Evolutionary conservation across 2,888 invertebrate species (phyloP).

Genomic region (Cinara cedri): DNA sequence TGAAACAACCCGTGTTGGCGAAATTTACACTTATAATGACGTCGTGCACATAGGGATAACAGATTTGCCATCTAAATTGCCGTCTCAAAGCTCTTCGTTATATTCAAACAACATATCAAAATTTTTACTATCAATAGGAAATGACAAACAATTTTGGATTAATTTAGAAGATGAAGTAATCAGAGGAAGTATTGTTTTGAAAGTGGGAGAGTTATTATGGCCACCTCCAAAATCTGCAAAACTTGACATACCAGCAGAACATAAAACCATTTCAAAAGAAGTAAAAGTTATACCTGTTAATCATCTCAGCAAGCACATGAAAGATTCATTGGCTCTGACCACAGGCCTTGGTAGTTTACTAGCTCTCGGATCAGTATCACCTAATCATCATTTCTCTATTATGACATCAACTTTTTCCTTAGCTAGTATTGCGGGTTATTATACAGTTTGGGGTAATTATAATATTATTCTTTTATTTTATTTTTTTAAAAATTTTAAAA

Average conservation of each 20-base stretch:
- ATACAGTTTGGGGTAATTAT: conserved; percentile 81
- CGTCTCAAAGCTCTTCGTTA: conserved; percentile 83
- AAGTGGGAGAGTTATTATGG: conserved; percentile 78
- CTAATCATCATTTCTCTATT: conserved; percentile 82
- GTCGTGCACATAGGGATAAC: conserved; percentile 85
- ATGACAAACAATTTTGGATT: conserved; percentile 72
- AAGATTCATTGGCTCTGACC: conserved; percentile 70
- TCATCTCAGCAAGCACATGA: conserved; percentile 74
- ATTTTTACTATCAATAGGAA: conserved; percentile 80
- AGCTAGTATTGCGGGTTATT: conserved; percentile 82
- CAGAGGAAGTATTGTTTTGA: conserved; percentile 79
- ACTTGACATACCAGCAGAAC: conserved; percentile 65
- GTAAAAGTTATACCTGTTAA: conserved; percentile 65
- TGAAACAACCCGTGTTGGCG: conserved; percentile 80
- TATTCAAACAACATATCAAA: conserved; percentile 93
- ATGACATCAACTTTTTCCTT: conserved; percentile 87
- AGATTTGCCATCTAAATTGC: conserved; percentile 82
- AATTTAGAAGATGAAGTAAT: conserved; percentile 86
- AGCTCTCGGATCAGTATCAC: conserved; percentile 76
- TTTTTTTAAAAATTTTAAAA: not conserved
- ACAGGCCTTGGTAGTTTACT: conserved; percentile 74
- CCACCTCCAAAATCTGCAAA: conserved; percentile 75
- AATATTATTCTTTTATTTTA: not conserved
- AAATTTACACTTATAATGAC: conserved; percentile 76
- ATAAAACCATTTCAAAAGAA: conserved; percentile 64